Conservation (phyloP, 2,797 vertebrate species). For the Brachyalestes nurse region DNA sequence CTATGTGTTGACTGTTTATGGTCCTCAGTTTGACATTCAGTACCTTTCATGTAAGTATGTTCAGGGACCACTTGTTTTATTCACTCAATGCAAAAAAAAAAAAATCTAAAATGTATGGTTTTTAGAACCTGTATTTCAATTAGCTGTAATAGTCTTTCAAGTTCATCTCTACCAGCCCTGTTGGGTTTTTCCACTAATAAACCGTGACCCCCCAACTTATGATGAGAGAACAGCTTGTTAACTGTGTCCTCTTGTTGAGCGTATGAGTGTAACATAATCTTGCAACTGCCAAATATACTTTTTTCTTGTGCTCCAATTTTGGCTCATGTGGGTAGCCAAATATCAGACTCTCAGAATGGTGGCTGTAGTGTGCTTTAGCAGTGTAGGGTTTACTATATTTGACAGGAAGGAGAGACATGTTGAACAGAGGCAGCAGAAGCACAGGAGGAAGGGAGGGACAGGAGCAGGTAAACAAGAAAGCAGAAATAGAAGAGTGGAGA, state of each 20-base stretch:
- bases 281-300: neutral
- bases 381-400: slow-evolving; percentile 28
- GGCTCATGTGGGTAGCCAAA: neutral
- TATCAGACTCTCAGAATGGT: neutral
- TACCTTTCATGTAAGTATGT: neutral
- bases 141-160: no score
- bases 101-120: neutral
- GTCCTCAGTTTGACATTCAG: no score
- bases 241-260: neutral
- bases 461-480: slow-evolving; percentile 15
- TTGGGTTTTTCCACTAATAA: neutral
- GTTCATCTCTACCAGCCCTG: neutral
- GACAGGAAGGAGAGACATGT: slow-evolving; percentile 19
- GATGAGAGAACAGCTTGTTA: neutral
- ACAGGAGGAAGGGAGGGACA: neutral
- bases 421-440: neutral
- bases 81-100: neutral
- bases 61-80: neutral
- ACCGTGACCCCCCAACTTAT: neutral
- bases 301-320: no score
- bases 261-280: neutral
- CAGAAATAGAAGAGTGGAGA: neutral
- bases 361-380: slow-evolving; percentile 26
- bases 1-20: neutral
- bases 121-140: neutral